A percentile compares a stretch with the other conserved stretches of the same genome.
These are phyloP conservation scores for Hirundichthys speculiger DNA, from an alignment of 2,113 vertebrate genomes.

Conservation along the genomic window DNA sequence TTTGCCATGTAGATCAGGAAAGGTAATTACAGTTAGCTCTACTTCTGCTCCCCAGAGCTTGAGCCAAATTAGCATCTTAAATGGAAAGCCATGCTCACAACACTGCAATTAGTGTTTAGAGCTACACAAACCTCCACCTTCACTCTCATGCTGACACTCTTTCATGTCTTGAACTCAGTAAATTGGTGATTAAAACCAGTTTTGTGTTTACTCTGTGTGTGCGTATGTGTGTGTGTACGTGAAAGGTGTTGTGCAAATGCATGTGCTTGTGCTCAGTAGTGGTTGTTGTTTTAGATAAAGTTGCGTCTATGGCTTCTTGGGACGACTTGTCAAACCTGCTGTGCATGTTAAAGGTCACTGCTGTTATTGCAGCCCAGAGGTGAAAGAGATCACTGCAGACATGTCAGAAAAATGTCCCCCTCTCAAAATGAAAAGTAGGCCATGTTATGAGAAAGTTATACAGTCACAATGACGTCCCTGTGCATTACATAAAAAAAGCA, in stretches of 20 bases:
- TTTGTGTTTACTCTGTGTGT: slow-evolving; percentile 14
- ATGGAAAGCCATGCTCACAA: slow-evolving; percentile 51
- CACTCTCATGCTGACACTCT: slow-evolving; percentile 31
- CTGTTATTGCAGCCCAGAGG: neutral
- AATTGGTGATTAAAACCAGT: slow-evolving; percentile 23
- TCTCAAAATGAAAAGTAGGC: slow-evolving; percentile 18
- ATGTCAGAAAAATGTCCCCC: neutral
- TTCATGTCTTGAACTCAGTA: slow-evolving; percentile 7
- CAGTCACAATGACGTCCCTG: no score
- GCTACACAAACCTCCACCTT: slow-evolving; percentile 9
- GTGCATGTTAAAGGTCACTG: neutral
- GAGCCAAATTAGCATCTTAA: slow-evolving; percentile 62
- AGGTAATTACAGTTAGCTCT: slow-evolving; percentile 63
- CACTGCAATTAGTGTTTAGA: slow-evolving; percentile 28
- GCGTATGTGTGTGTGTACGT: slow-evolving; percentile 12
- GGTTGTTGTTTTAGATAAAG: neutral
- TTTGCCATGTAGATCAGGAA: slow-evolving; percentile 44
- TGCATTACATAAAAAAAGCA: slow-evolving; percentile 36
- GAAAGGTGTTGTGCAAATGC: slow-evolving; percentile 1
- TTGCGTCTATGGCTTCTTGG: neutral
- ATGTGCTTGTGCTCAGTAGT: slow-evolving; percentile 1
- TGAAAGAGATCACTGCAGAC: neutral
- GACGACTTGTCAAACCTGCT: neutral
- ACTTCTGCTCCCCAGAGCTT: slow-evolving; percentile 38
- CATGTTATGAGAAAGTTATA: slow-evolving; percentile 14